These are phyloP conservation scores for Megaceryle alcyon DNA, from an alignment of 2,797 vertebrate species.

Conservation along the genomic window DNA sequence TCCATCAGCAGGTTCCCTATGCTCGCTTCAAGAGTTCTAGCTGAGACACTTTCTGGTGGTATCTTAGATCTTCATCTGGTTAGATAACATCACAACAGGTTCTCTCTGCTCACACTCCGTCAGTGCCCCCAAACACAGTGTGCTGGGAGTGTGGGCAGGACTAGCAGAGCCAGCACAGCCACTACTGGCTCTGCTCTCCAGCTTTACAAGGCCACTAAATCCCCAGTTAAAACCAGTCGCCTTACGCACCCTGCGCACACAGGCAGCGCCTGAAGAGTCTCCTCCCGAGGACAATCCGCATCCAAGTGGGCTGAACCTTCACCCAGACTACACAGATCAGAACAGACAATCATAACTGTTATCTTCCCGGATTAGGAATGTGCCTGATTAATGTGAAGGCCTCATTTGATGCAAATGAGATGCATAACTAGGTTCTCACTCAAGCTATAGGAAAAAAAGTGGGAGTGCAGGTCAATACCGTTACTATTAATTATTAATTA, in stretches of 20 bases:
- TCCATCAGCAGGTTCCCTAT: background rate
- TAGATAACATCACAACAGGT: background rate
- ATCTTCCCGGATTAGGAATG: background rate
- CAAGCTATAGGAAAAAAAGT: background rate
- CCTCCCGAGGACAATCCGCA: background rate
- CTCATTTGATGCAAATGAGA: background rate
- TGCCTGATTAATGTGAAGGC: background rate
- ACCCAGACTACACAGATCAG: background rate
- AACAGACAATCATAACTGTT: background rate
- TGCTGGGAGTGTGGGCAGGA: background rate
- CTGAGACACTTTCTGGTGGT: background rate
- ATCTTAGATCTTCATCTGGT: background rate
- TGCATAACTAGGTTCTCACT: background rate
- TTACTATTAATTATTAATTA: background rate
- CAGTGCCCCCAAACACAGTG: background rate
- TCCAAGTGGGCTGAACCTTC: background rate
- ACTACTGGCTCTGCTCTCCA: background rate
- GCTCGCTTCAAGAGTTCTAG: background rate
- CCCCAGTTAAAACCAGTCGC: background rate
- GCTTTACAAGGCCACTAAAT: background rate
- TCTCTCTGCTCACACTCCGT: background rate
- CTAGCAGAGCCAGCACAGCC: background rate
- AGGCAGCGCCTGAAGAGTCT: background rate
- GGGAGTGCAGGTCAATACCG: background rate
- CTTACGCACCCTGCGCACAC: accelerated